Evolutionary conservation across 2,888 invertebrate genomes (phyloP), one percentile per base, ranked within the genome.

Genomic region (Spodoptera littoralis): DNA sequence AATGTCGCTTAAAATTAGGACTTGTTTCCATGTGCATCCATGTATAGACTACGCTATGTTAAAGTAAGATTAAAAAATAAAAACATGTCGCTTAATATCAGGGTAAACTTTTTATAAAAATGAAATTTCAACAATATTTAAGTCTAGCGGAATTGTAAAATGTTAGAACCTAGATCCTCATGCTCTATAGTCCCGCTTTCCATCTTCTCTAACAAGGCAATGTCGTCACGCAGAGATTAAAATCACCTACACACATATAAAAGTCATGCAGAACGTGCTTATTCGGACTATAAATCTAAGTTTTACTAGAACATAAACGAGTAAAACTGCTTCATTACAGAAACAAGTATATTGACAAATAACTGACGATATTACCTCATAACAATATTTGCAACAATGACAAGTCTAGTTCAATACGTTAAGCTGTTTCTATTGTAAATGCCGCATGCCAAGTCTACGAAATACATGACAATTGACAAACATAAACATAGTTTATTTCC

Each of bases 371-470:
- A 54, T 51, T 54, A 72, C 53, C n/a, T 57, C 70, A 57, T 47
- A 62, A 54, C 22, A 58, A 59, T 53, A 12, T 49, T 47, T n/a
- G 55, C 18, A 52, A 13, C 44, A 60, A 62, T 30, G 59, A 60
- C 60, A 59, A 53, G 9, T 56, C 48, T 53, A 73, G 48, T 30
- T 62, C 51, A 63, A 30, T 52, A 49, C 52, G 41, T 69, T 44
- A 56, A 69, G 41, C 55, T 49, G 46, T 42, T 30, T 53, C 42
- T 63, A 64, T 60, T 74, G 48, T 77, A 49, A 61, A 67, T 51
- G 70, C 48, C 22, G 58, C 51, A 59, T 70, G 61, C 77, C 61
- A 70, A 66, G 50, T 65, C 48, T 56, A 60, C 65, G 64, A 70
- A 58, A 60, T 76, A 67, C 60, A 46, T 22, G 50, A 52, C 59